phyloP scores from a whole-genome alignment of 2,797 vertebrate species.

The Sphenodon punctatus region DNA sequence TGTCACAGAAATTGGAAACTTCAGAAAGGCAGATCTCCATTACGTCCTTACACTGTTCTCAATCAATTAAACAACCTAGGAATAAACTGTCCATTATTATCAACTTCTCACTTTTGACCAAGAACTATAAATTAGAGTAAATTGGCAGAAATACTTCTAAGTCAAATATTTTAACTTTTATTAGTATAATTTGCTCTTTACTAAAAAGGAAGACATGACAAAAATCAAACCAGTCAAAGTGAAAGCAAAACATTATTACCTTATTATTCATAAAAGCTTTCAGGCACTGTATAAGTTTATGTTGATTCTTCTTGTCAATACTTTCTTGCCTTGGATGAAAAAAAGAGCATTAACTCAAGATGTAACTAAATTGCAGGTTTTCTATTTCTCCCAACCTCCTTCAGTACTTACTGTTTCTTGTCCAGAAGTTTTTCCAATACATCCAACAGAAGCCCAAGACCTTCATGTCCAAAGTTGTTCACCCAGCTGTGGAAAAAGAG shows the following conservation, averaged over 20 bases:
- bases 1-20: background rate
- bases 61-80: background rate
- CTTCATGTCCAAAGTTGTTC: conserved; percentile 98
- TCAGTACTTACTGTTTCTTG: conserved; percentile 92
- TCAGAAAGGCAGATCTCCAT: background rate
- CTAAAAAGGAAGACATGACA: background rate
- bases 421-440: conserved; percentile 92
- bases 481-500: conserved; percentile 86
- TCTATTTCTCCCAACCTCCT: background rate
- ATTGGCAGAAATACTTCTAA: fast-evolving
- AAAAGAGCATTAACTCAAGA: background rate
- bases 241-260: conserved; percentile 75
- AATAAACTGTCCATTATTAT: background rate
- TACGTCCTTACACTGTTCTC: background rate
- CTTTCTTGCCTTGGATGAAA: conserved; percentile 86
- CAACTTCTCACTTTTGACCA: background rate
- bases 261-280: conserved; percentile 99
- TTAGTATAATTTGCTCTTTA: background rate
- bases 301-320: conserved; percentile 96
- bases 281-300: conserved; percentile 98
- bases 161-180: background rate
- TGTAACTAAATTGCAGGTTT: background rate
- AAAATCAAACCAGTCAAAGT: background rate
- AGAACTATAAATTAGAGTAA: background rate
- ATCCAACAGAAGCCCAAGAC: conserved; percentile 94